phyloP scores from a whole-genome alignment of 2,113 vertebrate genomes.

The Tauraco erythrolophus region DNA sequence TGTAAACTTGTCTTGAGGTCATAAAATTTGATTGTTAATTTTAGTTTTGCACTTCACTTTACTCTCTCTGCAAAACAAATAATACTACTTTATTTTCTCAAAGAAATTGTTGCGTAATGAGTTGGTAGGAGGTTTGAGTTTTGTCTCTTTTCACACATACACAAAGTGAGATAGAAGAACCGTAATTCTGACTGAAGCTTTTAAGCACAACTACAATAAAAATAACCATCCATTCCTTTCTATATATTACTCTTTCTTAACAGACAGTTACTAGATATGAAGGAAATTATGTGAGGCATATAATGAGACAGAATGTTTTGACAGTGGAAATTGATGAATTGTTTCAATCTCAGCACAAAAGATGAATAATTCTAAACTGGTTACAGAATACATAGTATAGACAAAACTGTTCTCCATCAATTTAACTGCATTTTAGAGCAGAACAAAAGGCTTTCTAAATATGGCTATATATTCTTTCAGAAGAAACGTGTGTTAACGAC shows the following conservation, averaged over 20 bases:
- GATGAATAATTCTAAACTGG: neutral
- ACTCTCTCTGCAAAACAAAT: neutral
- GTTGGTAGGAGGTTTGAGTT: neutral
- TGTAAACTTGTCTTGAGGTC: neutral
- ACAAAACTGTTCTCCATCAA: neutral
- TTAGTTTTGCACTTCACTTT: neutral
- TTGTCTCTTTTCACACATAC: neutral
- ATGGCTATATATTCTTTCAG: neutral
- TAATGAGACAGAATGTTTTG: neutral
- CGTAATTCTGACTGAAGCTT: neutral
- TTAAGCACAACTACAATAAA: neutral
- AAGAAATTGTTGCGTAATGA: neutral
- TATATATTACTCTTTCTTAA: neutral
- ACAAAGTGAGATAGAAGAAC: neutral
- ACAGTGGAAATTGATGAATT: neutral
- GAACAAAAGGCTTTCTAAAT: neutral
- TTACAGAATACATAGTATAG: neutral
- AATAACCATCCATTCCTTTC: neutral
- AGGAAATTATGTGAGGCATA: neutral
- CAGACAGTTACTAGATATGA: neutral
- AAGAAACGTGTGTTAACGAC: rapidly evolving
- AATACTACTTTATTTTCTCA: neutral
- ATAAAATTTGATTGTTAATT: neutral
- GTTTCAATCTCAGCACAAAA: neutral
- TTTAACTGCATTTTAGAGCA: neutral